Conservation (phyloP, 2,797 vertebrate genomes). For the Craterocephalus amniculus region DNA sequence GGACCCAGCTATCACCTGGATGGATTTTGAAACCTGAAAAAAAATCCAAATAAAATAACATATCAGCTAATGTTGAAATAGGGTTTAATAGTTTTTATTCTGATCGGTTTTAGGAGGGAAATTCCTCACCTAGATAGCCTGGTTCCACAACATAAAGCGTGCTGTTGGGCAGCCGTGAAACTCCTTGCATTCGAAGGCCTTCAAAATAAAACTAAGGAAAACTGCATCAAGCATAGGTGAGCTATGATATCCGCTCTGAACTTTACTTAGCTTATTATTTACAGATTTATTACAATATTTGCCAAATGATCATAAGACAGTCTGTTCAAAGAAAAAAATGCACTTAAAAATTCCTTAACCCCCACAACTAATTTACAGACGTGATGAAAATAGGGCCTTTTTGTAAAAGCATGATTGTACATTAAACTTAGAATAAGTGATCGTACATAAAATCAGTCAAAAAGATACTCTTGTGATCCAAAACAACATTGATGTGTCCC, state of each 20-base stretch:
- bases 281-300: neutral
- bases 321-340: no score
- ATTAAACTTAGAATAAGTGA: neutral
- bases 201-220: slow-evolving; percentile 69
- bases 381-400: neutral
- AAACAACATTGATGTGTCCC: slow-evolving; percentile 83
- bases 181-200: slow-evolving; percentile 93
- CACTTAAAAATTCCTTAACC: neutral
- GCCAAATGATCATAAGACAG: neutral
- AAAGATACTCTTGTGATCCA: slow-evolving; percentile 88
- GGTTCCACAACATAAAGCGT: slow-evolving; percentile 93
- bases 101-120: neutral
- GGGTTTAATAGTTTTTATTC: neutral
- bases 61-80: slow-evolving; percentile 5
- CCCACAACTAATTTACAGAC: neutral
- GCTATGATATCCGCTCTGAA: neutral
- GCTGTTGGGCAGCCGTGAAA: slow-evolving; percentile 92
- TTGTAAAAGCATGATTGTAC: neutral
- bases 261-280: neutral
- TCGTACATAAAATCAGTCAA: neutral
- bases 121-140: slow-evolving; percentile 89
- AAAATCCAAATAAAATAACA: slow-evolving; percentile 8
- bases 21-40: slow-evolving; percentile 89
- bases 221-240: neutral
- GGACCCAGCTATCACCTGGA: slow-evolving; percentile 94